Base-by-base conservation (phyloP, 53 echinoderm and acorn worm species). In the Arbacia lixula region DNA sequence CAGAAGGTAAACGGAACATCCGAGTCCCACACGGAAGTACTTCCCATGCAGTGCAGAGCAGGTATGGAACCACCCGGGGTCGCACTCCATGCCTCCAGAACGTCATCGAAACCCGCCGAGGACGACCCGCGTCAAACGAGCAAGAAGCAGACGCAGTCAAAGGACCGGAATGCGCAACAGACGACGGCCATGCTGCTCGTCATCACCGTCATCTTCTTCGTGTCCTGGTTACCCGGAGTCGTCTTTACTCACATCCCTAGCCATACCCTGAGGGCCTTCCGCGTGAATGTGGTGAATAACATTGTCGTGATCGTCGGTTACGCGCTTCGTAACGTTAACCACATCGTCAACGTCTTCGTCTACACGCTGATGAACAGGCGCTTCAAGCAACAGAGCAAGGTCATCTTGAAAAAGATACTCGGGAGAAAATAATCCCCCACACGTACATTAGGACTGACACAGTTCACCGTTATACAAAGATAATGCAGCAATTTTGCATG, bases 301-400 rank as follows among this genome's bases (percentile, higher is more conserved):
- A 50, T 74, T 5, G 22, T 74, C n/a, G 74, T 74, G 51, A 53
- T 74, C 53, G 54, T 74, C 30, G 74, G 74, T 20, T 74, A 74
- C 33, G 74, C 74, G 5, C 51, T 74, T n/a, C 74, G 74, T 30
- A 74, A 74, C 74, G 17, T 74, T 53, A 74, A 74, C 74, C 74
- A 74, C 12, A 74, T 74, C 74, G 53, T 74, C 53, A 74, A 74
- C 54, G 74, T 74, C 32, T 74, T 74, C 53, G 52, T 74, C 53
- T 74, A 74, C 33, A 74, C 74, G 3, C 53, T 74, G 20, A 74
- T 74, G 74, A 74, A 53, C 53, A 74, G 53, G 21, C 31, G 74
- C 14, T 74, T 74, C 53, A 74, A 74, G 53, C 51, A 53, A 9
- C 52, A 74, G 53, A 20, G 52, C 3, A 33, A 74, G 20, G 74